phyloP scores from a whole-genome alignment of 2,797 vertebrate genomes.

The Lepus oiostolus region DNA sequence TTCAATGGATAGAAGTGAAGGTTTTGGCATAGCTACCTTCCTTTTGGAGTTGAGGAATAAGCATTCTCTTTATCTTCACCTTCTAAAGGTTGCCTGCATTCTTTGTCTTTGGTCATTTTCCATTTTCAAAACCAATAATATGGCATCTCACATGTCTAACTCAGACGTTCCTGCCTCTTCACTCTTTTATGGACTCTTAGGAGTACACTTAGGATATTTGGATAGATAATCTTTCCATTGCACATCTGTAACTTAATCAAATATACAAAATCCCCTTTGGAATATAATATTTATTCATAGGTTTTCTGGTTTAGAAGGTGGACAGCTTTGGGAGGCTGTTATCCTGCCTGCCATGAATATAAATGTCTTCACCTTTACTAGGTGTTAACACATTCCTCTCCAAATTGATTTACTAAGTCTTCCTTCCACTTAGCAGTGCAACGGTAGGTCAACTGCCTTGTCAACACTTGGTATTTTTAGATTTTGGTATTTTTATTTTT shows the following conservation, averaged over 20 bases:
- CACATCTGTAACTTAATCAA: not conserved
- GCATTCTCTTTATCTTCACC: not conserved
- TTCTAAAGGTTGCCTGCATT: not conserved
- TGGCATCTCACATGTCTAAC: not conserved
- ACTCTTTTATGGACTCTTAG: not conserved
- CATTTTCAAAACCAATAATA: not conserved
- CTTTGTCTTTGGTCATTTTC: not conserved
- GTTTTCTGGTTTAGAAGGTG: not conserved
- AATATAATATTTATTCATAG: not conserved
- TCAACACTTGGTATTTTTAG: not conserved
- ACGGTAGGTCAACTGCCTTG: not conserved
- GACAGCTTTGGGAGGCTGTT: not conserved
- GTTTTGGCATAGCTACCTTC: not conserved
- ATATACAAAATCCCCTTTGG: not conserved
- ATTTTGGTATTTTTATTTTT: conserved; percentile 29
- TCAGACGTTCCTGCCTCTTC: not conserved
- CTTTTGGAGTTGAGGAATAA: not conserved
- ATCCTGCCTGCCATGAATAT: not conserved
- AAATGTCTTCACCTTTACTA: not conserved
- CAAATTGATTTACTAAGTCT: conserved; percentile 10
- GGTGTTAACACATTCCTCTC: not conserved
- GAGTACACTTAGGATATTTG: not conserved
- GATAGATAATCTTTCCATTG: not conserved
- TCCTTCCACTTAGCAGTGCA: not conserved
- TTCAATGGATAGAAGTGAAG: not conserved